Conservation (phyloP, 2,113 vertebrate genomes). For the Zapus hudsonius region DNA sequence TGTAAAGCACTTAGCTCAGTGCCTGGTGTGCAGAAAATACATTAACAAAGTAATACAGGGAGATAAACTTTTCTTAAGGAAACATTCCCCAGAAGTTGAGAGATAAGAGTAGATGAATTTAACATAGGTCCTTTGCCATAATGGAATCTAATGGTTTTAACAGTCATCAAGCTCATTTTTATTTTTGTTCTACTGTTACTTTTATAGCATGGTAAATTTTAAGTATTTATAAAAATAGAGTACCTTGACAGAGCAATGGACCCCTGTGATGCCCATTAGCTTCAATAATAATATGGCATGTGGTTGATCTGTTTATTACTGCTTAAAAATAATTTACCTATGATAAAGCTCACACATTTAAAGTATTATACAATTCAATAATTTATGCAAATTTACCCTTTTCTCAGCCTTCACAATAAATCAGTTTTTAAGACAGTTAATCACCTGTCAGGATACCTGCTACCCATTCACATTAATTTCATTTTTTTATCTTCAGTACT, state of each 20-base stretch:
- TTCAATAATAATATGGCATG: conserved; percentile 1
- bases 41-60: not conserved
- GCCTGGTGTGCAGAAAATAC: not conserved
- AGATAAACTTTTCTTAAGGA: not conserved
- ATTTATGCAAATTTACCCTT: conserved; percentile 17
- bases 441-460: not conserved
- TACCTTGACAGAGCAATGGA: not conserved
- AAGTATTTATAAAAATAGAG: conserved; percentile 46
- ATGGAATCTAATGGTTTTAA: conserved; percentile 1
- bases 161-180: conserved; percentile 17
- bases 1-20: not conserved
- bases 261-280: not conserved
- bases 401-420: not conserved
- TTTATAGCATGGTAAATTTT: conserved; percentile 4
- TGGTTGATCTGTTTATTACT: not conserved
- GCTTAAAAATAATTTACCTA: not conserved
- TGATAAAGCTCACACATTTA: conserved; percentile 18
- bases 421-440: conserved; percentile 17
- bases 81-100: not conserved
- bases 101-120: not conserved
- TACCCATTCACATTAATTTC: not conserved
- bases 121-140: not conserved
- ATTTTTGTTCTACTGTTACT: not conserved
- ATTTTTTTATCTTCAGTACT: not conserved
- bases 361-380: not conserved